A percentile compares a stretch with the other conserved stretches of the same genome.
phyloP scores from a whole-genome alignment of 2,888 invertebrate species.

The Drosophila merina region DNA sequence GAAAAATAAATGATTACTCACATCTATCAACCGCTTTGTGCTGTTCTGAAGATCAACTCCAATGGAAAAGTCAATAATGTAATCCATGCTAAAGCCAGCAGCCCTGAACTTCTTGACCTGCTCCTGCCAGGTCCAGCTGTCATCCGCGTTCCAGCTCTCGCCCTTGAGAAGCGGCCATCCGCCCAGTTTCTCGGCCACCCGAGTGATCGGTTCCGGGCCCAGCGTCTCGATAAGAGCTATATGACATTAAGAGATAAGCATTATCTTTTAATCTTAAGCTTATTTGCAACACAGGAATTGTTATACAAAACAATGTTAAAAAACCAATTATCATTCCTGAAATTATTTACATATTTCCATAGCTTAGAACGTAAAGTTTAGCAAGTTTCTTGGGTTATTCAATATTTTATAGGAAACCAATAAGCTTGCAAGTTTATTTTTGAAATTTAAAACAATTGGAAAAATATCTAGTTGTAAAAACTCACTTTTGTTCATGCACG shows the following conservation, averaged over 20 bases:
- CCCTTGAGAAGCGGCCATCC: constrained; percentile 97
- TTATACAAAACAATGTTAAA: not conserved
- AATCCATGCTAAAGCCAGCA: constrained; percentile 94
- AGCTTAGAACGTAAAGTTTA: not conserved
- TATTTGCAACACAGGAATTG: not conserved
- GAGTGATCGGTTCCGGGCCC: constrained; percentile 89
- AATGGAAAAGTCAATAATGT: constrained; percentile 95
- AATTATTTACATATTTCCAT: too few relatives aligned
- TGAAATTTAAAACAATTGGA: not conserved
- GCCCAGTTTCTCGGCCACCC: constrained; percentile 90
- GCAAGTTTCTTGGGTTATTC: not conserved
- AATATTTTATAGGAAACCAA: not conserved
- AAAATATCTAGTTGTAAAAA: not conserved
- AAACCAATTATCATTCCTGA: too few relatives aligned
- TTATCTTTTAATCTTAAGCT: not conserved
- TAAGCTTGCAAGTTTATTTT: not conserved
- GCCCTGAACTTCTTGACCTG: constrained; percentile 92
- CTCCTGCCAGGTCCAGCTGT: constrained; percentile 91
- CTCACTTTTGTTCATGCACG: constrained; percentile 84
- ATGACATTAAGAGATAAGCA: not conserved
- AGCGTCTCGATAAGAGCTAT: constrained; percentile 92
- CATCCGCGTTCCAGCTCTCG: constrained; percentile 88
- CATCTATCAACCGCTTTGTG: constrained; percentile 92
- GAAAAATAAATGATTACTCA: constrained; percentile 83
- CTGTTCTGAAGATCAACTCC: constrained; percentile 95